Evolutionary conservation across 1,140 invertebrate genomes (phyloP).

Genomic region (Ladona fulva): DNA sequence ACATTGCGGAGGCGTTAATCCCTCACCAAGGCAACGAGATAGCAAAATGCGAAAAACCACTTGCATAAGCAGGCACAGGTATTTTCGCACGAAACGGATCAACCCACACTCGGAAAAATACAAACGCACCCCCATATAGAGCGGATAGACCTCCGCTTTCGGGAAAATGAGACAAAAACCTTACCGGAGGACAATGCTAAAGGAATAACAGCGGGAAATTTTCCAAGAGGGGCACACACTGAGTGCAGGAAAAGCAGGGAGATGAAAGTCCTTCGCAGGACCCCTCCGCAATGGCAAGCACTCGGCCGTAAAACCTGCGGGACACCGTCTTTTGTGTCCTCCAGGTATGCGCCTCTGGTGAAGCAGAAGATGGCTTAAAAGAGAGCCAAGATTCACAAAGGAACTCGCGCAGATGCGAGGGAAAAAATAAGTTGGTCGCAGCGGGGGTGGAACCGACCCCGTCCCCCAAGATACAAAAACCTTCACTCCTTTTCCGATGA

Average conservation of each 20-base stretch:
- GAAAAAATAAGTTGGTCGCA: not conserved
- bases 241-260: not conserved
- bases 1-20: too few relatives aligned
- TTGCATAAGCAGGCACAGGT: too few relatives aligned
- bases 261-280: not conserved
- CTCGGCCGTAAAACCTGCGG: not conserved
- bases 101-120: too few relatives aligned
- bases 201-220: too few relatives aligned
- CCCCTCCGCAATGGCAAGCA: not conserved
- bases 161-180: not conserved
- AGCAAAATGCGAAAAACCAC: too few relatives aligned
- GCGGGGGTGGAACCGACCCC: not conserved
- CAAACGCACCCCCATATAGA: too few relatives aligned
- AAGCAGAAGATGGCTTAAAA: not conserved
- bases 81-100: too few relatives aligned
- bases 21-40: too few relatives aligned
- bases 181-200: not conserved
- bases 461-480: not conserved
- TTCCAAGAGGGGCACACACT: too few relatives aligned
- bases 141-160: too few relatives aligned
- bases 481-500: not conserved
- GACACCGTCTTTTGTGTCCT: not conserved
- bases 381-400: not conserved
- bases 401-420: not conserved
- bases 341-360: not conserved